Evolutionary conservation across 2,797 vertebrate species (phyloP).

Genomic region (Euthynnus affinis): DNA sequence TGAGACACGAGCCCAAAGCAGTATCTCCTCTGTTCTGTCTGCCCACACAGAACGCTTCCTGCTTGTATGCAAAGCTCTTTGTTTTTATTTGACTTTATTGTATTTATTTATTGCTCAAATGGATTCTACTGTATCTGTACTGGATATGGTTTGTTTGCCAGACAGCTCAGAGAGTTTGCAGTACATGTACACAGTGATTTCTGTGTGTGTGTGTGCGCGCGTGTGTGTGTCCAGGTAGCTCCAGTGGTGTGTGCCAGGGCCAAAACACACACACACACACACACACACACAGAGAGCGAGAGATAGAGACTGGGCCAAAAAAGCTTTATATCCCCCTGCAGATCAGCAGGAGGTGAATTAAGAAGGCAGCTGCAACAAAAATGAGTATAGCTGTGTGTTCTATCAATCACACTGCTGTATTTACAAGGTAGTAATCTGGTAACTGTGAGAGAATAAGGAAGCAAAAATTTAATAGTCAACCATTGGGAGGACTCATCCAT

Average conservation of each 20-base stretch:
- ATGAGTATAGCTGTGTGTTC: constrained; percentile 11
- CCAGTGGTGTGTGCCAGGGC: constrained; percentile 27
- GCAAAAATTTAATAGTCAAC: neutral
- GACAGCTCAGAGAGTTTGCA: constrained; percentile 44
- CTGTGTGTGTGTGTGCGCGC: constrained; percentile 39
- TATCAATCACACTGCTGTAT: constrained; percentile 14
- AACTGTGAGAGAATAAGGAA: too few species aligned
- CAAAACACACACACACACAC: constrained; percentile 9
- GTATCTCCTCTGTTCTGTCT: constrained; percentile 52
- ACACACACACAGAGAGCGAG: too few species aligned
- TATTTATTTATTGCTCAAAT: constrained; percentile 49
- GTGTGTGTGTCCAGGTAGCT: constrained; percentile 25
- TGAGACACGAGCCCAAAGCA: constrained; percentile 61
- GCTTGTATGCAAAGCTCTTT: constrained; percentile 14
- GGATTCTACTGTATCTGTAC: constrained; percentile 33
- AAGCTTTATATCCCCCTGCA: constrained; percentile 11
- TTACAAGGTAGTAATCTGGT: constrained; percentile 14
- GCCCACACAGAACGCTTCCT: constrained; percentile 37
- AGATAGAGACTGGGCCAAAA: neutral
- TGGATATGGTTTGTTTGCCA: constrained; percentile 58
- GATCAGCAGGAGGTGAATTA: constrained; percentile 45
- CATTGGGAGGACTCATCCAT: neutral
- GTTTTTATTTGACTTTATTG: constrained; percentile 48
- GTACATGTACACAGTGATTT: constrained; percentile 20
- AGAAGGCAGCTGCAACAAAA: constrained; percentile 1